These are phyloP conservation scores for Vulpes vulpes DNA, from an alignment of 2,113 vertebrate species.

Conservation along the genomic window DNA sequence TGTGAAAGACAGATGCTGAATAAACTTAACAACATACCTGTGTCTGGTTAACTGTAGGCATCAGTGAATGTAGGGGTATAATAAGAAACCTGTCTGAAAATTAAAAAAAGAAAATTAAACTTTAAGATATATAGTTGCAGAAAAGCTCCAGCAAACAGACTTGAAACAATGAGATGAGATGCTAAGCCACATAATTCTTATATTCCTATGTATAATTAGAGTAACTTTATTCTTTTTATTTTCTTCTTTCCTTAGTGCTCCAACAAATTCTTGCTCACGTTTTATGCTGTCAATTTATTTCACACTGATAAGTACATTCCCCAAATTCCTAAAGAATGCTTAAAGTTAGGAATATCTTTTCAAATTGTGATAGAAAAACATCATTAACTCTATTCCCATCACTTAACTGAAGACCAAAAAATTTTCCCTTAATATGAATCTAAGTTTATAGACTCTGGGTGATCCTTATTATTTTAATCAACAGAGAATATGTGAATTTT, in stretches of 20 bases:
- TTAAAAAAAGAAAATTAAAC: constrained; percentile 70
- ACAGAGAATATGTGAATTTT: not conserved
- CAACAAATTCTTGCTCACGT: not conserved
- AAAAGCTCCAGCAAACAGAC: constrained; percentile 16
- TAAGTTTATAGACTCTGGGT: not conserved
- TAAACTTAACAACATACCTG: constrained; percentile 89
- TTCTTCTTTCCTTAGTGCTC: not conserved
- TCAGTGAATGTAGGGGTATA: constrained; percentile 98
- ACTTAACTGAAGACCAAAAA: not conserved
- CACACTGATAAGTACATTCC: not conserved
- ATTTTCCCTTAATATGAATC: not conserved
- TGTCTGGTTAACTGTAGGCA: constrained; percentile 99
- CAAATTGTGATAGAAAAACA: constrained; percentile 2
- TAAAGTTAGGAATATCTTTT: not conserved
- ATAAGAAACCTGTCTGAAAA: constrained; percentile 97
- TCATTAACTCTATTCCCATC: not conserved
- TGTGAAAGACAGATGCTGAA: constrained; percentile 19
- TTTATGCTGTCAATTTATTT: constrained; percentile 10
- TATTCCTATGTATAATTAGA: not conserved
- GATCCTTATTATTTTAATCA: not conserved
- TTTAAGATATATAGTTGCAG: constrained; percentile 14
- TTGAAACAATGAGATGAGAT: not conserved
- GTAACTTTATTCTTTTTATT: not conserved
- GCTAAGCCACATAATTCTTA: not conserved
- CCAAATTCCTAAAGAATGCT: constrained; percentile 24